Conservation (phyloP, 2,113 vertebrate genomes). For the Pyrgilauda ruficollis region DNA sequence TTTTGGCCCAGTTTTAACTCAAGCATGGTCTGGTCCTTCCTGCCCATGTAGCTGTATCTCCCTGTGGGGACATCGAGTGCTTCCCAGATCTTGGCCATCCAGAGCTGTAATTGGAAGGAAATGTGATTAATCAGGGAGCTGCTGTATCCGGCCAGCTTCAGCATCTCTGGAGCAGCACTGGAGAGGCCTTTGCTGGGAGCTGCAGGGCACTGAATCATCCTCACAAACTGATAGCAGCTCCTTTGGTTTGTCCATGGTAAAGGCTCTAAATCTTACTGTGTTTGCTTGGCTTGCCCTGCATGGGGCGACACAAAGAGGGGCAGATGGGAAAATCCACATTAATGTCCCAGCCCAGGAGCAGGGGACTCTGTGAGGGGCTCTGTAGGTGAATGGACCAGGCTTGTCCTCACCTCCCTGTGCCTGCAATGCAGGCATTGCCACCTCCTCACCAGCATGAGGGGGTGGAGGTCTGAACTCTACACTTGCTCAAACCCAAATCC, state of each 20-base stretch:
- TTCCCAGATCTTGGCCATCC: neutral
- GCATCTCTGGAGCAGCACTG: neutral
- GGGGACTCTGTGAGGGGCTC: neutral
- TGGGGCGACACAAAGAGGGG: neutral
- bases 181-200: neutral
- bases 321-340: neutral
- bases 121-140: neutral
- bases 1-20: neutral
- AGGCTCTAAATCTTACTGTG: neutral
- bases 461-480: neutral
- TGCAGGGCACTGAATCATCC: slow-evolving; percentile 1
- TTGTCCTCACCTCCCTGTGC: neutral
- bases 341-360: neutral
- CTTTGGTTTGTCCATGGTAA: neutral
- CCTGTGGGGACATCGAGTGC: neutral
- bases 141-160: neutral
- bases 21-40: neutral
- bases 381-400: neutral
- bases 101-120: slow-evolving; percentile 2
- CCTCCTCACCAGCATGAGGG: neutral
- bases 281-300: neutral
- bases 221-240: neutral
- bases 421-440: neutral
- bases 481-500: neutral
- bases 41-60: neutral